phyloP scores from a whole-genome alignment of 2,113 vertebrate species.

The Planiliza haematocheilus region DNA sequence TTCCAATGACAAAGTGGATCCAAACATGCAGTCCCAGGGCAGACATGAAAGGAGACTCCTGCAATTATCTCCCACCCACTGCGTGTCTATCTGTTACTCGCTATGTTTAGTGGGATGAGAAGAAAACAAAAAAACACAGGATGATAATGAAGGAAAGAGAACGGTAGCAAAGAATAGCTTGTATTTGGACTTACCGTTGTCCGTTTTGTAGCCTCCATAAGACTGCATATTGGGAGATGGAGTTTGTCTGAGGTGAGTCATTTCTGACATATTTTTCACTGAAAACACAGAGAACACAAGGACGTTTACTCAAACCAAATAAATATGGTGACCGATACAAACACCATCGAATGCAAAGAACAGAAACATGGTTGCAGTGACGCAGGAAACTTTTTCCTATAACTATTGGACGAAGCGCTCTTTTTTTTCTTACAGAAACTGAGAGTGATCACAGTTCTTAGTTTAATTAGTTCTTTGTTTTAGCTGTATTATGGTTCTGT shows the following conservation, averaged over 20 bases:
- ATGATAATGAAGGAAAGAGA: neutral
- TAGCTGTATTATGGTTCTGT: too few relatives aligned
- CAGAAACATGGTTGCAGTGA: neutral
- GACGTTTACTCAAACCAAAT: neutral
- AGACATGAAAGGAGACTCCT: constrained; percentile 28
- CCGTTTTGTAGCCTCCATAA: constrained; percentile 70
- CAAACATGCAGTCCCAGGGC: neutral
- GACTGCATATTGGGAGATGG: constrained; percentile 69
- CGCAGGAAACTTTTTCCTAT: neutral
- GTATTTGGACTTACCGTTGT: constrained; percentile 71
- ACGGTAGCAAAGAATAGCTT: neutral
- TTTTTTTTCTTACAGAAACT: too few relatives aligned
- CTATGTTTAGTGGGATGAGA: neutral
- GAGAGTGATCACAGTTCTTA: too few relatives aligned
- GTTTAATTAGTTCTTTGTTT: too few relatives aligned
- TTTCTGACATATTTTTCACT: constrained; percentile 80
- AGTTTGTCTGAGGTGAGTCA: constrained; percentile 64
- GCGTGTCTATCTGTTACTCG: neutral
- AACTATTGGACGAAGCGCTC: neutral
- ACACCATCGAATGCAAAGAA: neutral
- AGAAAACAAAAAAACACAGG: neutral
- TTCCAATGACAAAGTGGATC: constrained; percentile 6
- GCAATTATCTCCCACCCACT: constrained; percentile 1
- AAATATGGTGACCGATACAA: neutral
- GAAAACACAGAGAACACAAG: constrained; percentile 30